Evolutionary conservation across 2,113 vertebrate species (phyloP).

Genomic region (Melanocharis versteri): DNA sequence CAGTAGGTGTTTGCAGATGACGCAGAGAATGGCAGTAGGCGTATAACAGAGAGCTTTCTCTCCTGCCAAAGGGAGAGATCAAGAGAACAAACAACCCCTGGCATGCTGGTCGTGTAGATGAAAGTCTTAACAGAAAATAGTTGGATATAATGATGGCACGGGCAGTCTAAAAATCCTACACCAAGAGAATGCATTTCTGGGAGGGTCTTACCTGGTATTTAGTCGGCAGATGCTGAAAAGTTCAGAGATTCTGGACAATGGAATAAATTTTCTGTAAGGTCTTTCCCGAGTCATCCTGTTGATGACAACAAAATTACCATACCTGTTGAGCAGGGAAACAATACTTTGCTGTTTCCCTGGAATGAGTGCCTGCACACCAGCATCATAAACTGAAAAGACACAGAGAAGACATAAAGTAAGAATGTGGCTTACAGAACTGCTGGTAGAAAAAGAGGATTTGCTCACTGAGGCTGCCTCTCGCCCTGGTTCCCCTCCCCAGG

Average conservation of each 20-base stretch:
- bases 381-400: not conserved
- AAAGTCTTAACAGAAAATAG: not conserved
- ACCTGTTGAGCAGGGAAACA: not conserved
- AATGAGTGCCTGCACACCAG: not conserved
- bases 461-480: not conserved
- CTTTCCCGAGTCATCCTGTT: not conserved
- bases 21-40: not conserved
- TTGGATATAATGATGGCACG: not conserved
- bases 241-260: not conserved
- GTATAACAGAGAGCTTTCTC: not conserved
- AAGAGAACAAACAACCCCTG: not conserved
- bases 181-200: not conserved
- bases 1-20: not conserved
- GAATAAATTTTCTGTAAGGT: not conserved
- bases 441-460: not conserved
- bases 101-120: not conserved
- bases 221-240: not conserved
- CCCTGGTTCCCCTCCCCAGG: not conserved
- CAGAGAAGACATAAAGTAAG: not conserved
- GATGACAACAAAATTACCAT: not conserved
- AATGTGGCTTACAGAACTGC: not conserved
- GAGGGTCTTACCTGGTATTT: not conserved
- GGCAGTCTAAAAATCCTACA: not conserved
- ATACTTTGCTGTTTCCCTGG: not conserved
- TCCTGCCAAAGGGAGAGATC: not conserved